Base-by-base conservation (phyloP, 2,797 vertebrate genomes). In the Sebastes itinus region DNA sequence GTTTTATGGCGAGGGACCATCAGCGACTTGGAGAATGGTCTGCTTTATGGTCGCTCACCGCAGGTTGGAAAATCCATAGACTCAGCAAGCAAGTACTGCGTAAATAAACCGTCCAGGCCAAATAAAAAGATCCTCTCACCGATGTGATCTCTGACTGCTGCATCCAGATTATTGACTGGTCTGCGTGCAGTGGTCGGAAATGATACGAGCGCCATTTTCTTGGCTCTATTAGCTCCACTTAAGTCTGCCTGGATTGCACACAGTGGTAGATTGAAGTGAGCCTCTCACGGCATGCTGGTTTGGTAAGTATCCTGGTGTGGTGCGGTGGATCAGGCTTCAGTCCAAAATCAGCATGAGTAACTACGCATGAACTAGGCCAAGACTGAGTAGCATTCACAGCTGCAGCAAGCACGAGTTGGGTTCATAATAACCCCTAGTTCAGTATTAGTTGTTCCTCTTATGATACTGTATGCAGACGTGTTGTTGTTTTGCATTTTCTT, bases 1-100 rank as follows among this genome's bases (percentile, higher is more conserved):
- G 38, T 88, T 92, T 92, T 89, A 91, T 79, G 78, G 58, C 4
- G 35, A 80, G 72, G 67, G 78, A 87, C 82, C 83, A 81, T 88
- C 82, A 75, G 73, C 73, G 74, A 68, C 77, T 70, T 14, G 33
- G 64, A 79, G 74, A 83, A 88, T 78, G 58, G 49, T 33, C 56
- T 9, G 18, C 74, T 90, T 89, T 88, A 87, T 74, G 64, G 80
- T 68, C 78, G 76, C 76, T 86, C 33, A 52, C 89, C 35, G 2
- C 85, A 72, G 38, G 35, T 81, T 72, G 77, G 69, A 88, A 90
- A 87, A 84, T 77, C 56, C 78, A 74, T 33, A 60, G 23, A 83
- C 68, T 84, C 81, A 77, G 81, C 82, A 76, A 69, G 71, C 55
- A 42, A 80, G 64, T 14, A 16, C 54, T 52, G 28, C 67, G 77